Base-by-base conservation (phyloP, 2,113 vertebrate species). In the Muscicapa adusta region DNA sequence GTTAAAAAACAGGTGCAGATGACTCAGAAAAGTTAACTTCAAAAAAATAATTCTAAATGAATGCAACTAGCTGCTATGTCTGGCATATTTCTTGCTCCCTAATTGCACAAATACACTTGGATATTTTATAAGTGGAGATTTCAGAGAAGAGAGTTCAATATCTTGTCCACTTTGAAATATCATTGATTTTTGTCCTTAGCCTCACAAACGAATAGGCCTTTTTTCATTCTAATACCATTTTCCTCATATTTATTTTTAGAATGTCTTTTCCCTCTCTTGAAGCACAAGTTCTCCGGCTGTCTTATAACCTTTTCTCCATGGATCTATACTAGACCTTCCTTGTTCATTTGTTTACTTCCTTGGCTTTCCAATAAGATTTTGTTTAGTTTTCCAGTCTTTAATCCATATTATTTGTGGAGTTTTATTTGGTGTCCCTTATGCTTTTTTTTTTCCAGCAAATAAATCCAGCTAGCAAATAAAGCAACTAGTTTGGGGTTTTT, bases 231-330 rank as follows among this genome's bases (percentile, higher is more conserved):
- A 47, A 25, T 88, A 33, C 74, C 50, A 12, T 86, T 77, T 94
- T 73, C 36, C 29, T 80, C 17, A 5, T 75, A 29, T 80, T 93
- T 94, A 78, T 80, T 94, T 96, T 95, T 92, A 88, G 72, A 80
- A 86, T 65, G 20, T 62, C 68, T 91, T 74, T 77, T 66, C 19
- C 34, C 24, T 50, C 24, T 74, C 86, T 42, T 58, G 74, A 47
- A 88, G 40, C 25, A 57, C 4, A 3, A 70, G 36, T 80, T 47
- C 54, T 92, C 70, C 4, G 36, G 28, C 67, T 84, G 91, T 63
- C 54, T 79, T 89, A 50, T 1, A 89, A 34, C 22, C 38, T 63
- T 88, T 38, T 85, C 58, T 68, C 14, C 1, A 0, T 3, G 3
- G 33, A 70, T 85, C 71, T 91, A 2, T 60, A 29, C 22, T 60